These are phyloP conservation scores for Polyergus mexicanus DNA, from an alignment of 1,140 invertebrate genomes.

Conservation along the genomic window DNA sequence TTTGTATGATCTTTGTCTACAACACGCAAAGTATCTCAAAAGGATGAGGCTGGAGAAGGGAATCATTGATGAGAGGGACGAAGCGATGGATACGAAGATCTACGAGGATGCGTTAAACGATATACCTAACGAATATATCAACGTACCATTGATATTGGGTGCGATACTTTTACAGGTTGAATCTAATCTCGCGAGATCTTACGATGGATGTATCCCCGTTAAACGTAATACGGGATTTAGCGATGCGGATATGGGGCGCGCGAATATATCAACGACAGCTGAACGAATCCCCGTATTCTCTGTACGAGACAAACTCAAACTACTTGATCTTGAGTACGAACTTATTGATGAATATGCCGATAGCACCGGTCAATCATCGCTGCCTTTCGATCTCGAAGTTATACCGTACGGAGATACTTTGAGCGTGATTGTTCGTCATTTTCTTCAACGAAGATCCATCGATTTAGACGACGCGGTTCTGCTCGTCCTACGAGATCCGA, in stretches of 20 bases:
- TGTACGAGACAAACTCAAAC: slow-evolving; percentile 24
- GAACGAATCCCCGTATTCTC: neutral
- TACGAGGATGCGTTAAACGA: slow-evolving; percentile 81
- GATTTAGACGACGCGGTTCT: slow-evolving; percentile 45
- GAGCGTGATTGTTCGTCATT: slow-evolving; percentile 47
- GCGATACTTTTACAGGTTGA: slow-evolving; percentile 84
- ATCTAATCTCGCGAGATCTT: slow-evolving; percentile 34
- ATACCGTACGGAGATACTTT: slow-evolving; percentile 71
- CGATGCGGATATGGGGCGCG: neutral
- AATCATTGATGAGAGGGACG: slow-evolving; percentile 78
- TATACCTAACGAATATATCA: slow-evolving; percentile 85
- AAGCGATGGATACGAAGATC: slow-evolving; percentile 60
- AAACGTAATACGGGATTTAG: neutral
- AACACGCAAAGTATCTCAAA: slow-evolving; percentile 85
- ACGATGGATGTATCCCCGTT: neutral
- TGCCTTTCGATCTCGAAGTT: slow-evolving; percentile 53
- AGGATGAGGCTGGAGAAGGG: slow-evolving; percentile 82
- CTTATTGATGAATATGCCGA: slow-evolving; percentile 70
- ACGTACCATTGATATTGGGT: slow-evolving; percentile 84
- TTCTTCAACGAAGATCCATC: neutral
- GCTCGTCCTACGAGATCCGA: slow-evolving; percentile 42
- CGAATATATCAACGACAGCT: neutral
- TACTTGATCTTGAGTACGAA: slow-evolving; percentile 68
- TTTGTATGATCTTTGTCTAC: slow-evolving; percentile 86
- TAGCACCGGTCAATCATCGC: neutral